A percentile compares a stretch with the other conserved stretches of the same genome.
These are phyloP conservation scores for Ceyx cyanopectus DNA, from an alignment of 2,113 vertebrate genomes.

Conservation along the genomic window DNA sequence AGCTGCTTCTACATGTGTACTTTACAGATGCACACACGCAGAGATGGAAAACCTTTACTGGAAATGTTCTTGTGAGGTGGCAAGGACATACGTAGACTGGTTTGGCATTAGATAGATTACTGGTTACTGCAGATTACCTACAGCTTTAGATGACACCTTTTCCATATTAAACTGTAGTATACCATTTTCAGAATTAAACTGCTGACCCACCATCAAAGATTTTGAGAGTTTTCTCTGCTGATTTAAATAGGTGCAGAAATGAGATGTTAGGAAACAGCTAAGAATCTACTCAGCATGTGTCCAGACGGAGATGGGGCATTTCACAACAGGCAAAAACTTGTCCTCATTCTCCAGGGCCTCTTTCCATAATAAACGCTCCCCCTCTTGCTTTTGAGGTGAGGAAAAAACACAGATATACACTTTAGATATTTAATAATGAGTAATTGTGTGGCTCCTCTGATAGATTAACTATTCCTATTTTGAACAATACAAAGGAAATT, in stretches of 20 bases:
- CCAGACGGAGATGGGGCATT: neutral
- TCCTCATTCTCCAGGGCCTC: neutral
- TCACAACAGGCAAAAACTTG: neutral
- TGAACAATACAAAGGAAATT: neutral
- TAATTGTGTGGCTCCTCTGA: neutral
- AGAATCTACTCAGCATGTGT: neutral
- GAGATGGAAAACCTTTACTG: neutral
- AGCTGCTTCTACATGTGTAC: neutral
- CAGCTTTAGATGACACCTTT: neutral
- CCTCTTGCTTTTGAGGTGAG: neutral
- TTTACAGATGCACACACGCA: neutral
- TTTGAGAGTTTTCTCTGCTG: neutral
- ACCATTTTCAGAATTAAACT: neutral
- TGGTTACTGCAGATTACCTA: neutral
- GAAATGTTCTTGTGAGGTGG: neutral
- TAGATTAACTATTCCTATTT: neutral
- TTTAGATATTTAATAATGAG: neutral
- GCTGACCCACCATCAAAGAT: neutral
- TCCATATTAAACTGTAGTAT: neutral
- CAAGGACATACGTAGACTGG: neutral
- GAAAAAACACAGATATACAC: neutral
- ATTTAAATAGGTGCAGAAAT: neutral
- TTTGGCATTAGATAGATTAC: neutral
- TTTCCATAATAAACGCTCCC: neutral
- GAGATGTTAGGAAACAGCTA: neutral